These are phyloP conservation scores for Eupithecia tripunctaria DNA, from an alignment of 2,888 invertebrate genomes.

Conservation along the genomic window DNA sequence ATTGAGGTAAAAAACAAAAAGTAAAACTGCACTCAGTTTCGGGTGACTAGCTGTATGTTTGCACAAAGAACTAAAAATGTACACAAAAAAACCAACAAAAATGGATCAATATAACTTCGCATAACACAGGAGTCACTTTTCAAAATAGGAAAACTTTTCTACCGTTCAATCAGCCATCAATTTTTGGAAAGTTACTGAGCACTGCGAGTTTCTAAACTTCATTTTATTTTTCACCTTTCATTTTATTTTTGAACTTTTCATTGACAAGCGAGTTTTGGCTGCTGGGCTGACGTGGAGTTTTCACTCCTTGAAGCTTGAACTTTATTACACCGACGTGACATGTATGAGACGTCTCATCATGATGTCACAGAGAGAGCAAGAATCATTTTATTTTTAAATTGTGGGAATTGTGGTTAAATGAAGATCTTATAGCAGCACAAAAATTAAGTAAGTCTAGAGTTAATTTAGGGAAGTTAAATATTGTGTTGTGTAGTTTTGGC, in stretches of 20 bases:
- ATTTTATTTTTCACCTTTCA: constrained; percentile 15
- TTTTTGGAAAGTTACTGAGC: constrained; percentile 12
- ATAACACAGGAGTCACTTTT: not conserved
- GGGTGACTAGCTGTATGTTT: not conserved
- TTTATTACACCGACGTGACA: not conserved
- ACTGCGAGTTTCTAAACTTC: constrained; percentile 1
- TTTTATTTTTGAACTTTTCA: constrained; percentile 11
- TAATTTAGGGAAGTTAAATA: no score
- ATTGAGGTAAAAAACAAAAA: no score
- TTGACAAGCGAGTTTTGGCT: not conserved
- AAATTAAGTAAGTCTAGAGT: no score
- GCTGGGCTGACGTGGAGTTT: not conserved
- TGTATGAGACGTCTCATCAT: not conserved
- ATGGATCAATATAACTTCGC: not conserved
- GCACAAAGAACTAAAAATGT: not conserved
- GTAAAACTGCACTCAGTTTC: no score
- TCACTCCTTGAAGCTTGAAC: not conserved
- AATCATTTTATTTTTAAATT: no score
- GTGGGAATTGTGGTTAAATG: no score
- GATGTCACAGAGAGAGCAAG: no score
- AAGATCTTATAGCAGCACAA: no score
- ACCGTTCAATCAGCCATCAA: not conserved
- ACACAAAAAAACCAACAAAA: not conserved
- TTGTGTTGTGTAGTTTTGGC: no score
- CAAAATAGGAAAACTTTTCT: not conserved